Evolutionary conservation across 2,888 invertebrate species (phyloP).

Genomic region (Pycnomerus fuliginosus): DNA sequence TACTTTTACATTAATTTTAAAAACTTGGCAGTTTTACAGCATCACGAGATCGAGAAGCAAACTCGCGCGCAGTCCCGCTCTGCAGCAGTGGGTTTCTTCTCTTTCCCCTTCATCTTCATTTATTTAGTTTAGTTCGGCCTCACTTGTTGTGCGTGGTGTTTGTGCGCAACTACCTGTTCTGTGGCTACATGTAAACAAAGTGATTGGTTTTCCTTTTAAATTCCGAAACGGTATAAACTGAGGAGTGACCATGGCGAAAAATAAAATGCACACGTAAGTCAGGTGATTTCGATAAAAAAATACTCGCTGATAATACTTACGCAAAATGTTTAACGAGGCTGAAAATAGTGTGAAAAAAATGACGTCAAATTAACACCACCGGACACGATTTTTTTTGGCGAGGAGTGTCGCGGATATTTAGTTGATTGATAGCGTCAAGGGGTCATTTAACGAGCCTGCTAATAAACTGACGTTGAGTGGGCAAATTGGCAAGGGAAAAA

Average conservation of each 20-base stretch:
- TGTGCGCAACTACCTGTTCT: conserved; percentile 29
- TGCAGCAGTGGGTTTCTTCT: conserved; percentile 22
- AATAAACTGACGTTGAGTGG: neutral
- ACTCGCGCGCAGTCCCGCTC: conserved; percentile 22
- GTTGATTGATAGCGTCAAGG: neutral
- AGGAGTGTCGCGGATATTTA: neutral
- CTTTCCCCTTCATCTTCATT: conserved; percentile 23
- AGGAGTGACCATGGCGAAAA: conserved; percentile 36
- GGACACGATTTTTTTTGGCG: too few relatives aligned
- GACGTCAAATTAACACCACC: too few relatives aligned
- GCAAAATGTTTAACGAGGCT: too few relatives aligned
- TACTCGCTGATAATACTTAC: too few relatives aligned
- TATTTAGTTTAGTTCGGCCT: conserved; percentile 13
- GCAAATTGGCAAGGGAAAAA: too few relatives aligned
- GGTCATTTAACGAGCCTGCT: neutral
- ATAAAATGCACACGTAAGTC: conserved; percentile 40
- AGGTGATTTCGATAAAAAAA: neutral
- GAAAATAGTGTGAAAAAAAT: too few relatives aligned
- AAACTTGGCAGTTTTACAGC: neutral
- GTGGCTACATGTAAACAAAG: conserved; percentile 29
- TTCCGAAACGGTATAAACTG: conserved; percentile 15
- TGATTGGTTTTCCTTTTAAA: conserved; percentile 12
- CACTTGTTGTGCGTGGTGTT: conserved; percentile 17
- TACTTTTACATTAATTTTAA: neutral
- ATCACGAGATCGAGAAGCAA: neutral